Evolutionary conservation across 2,888 invertebrate species (phyloP), one percentile per base, ranked within the genome.

Genomic region (Parnassius mnemosyne): DNA sequence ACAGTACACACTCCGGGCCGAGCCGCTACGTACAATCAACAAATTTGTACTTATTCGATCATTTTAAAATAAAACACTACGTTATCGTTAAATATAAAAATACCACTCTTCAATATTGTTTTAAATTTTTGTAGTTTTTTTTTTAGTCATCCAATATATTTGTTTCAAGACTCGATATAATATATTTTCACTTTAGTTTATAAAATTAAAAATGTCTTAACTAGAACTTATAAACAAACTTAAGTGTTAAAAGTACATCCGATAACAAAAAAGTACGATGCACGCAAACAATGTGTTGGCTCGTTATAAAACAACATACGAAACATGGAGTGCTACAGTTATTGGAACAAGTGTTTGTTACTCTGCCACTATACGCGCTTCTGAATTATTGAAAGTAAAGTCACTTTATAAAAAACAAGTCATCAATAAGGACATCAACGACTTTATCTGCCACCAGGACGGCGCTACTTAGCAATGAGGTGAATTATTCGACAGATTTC

Each of bases 21-120:
- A 84, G 87, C 82, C 82, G 74, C 73, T 75, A 74, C 77, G 74
- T 69, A 65, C 71, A 72, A 63, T 78, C 76, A 81, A 85, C 78
- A 78, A 77, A 81, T 89, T 89, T 89, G 89, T 90, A 90, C 89
- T 89, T 85, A 85, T 80, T 72, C 75, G 74, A 71, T 71, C 69
- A 69, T 74, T 76, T 79, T 71, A 76, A 84, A 83, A 80, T 79
- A 69, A 49, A 76, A 84, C 78, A 76, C 76, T 76, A 76, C 75
- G 71, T 77, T 77, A 78, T 75, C 78, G 79, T 81, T 78, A 80
- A 34, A 34, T 90, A 90, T 80, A 90, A 90, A 90, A 90, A 90
- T 90, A 90, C 87, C 77, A 81, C 73, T 76, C 73, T 75, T 65
- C n/a, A 84, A 85, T 83, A 83, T 83, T 81, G 77, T 79, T 81